A percentile compares a stretch with the other conserved stretches of the same genome.
Conservation (phyloP, 2,888 invertebrate genomes). For the Parnassius smintheus region DNA sequence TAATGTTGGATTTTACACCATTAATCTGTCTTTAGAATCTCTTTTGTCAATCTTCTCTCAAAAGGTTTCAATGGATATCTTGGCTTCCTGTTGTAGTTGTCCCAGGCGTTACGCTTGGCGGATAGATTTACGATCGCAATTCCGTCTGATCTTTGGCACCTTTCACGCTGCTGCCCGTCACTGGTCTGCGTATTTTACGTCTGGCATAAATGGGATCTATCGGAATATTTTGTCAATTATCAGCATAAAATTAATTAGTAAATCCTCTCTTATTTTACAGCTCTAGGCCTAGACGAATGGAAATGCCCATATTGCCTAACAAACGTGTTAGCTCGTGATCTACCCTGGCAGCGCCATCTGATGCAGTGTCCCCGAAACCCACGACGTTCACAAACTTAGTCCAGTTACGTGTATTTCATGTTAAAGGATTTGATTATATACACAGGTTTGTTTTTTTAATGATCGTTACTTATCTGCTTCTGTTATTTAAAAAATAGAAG, state of each 20-base stretch:
- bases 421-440: background rate
- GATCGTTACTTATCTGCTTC: background rate
- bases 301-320: constrained; percentile 93
- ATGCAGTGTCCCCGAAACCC: constrained; percentile 82
- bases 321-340: constrained; percentile 87
- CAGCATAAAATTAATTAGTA: background rate
- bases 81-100: no score
- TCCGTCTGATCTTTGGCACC: no score
- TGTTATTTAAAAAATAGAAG: background rate
- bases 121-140: no score
- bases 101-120: no score
- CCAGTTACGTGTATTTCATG: background rate
- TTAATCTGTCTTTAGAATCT: no score
- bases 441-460: constrained; percentile 2
- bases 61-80: no score
- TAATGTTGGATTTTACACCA: no score
- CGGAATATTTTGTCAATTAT: no score
- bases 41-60: no score
- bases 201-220: no score
- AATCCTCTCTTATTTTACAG: constrained; percentile 39
- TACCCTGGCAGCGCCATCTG: constrained; percentile 91
- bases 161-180: no score
- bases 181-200: no score
- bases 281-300: constrained; percentile 82
- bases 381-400: constrained; percentile 43